Percentiles rank a stretch among this genome's conserved stretches.
phyloP scores from a whole-genome alignment of 1,140 invertebrate species.

The Akabosia matsudoensis region DNA sequence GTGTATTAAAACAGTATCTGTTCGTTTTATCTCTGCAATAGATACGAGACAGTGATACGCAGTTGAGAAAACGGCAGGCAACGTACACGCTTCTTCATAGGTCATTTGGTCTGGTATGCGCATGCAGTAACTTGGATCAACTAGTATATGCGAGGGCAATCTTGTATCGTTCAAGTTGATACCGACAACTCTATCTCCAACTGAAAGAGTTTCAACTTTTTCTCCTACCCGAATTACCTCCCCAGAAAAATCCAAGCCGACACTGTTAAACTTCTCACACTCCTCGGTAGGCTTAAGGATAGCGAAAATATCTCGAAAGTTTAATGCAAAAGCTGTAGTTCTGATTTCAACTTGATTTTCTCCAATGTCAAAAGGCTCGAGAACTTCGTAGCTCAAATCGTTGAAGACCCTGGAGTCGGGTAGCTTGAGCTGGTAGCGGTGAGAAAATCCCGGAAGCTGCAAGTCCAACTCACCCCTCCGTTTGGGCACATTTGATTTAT shows the following conservation, averaged over 20 bases:
- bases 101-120: conserved; percentile 12
- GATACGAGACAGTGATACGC: not conserved
- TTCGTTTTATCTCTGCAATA: not conserved
- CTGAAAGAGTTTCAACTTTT: not conserved
- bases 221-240: not conserved
- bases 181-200: not conserved
- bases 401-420: not conserved
- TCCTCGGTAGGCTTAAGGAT: conserved; percentile 2
- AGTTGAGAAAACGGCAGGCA: not conserved
- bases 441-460: not conserved
- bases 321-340: conserved; percentile 24
- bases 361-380: not conserved
- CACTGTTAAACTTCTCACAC: not conserved
- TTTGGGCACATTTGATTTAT: not conserved
- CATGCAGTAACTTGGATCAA: not conserved
- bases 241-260: conserved; percentile 28
- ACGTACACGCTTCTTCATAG: not conserved
- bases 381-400: not conserved
- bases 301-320: conserved; percentile 25
- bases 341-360: conserved; percentile 14
- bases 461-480: not conserved
- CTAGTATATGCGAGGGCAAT: not conserved
- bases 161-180: not conserved
- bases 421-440: not conserved
- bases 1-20: not conserved